Percentiles rank a stretch among this genome's conserved stretches.
Conservation (phyloP, 2,888 invertebrate species). For the Saturnia pavonia region DNA sequence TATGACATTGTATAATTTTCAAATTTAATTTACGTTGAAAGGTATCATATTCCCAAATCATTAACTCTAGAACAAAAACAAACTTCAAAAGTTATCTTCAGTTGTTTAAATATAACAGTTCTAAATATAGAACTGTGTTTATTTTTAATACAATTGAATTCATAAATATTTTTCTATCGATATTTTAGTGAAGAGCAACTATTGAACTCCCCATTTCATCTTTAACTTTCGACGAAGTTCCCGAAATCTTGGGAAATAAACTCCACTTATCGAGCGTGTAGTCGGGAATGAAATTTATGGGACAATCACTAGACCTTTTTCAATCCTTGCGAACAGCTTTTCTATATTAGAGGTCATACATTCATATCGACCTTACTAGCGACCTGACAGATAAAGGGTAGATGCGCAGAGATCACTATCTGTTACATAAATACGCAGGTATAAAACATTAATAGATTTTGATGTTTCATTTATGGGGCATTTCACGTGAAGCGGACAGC, state of each 20-base stretch:
- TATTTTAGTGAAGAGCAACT: constrained; percentile 15
- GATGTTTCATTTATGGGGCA: constrained; percentile 8
- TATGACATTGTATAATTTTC: no score
- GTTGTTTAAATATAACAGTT: no score
- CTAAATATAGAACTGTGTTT: no score
- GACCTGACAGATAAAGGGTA: constrained; percentile 30
- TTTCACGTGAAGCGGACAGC: no score
- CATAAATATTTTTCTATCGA: constrained; percentile 29
- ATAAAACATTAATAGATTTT: background rate
- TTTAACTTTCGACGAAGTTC: constrained; percentile 33
- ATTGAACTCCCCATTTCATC: constrained; percentile 23
- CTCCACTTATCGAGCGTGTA: constrained; percentile 68
- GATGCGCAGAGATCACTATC: constrained; percentile 29
- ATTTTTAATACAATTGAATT: no score
- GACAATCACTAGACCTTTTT: constrained; percentile 65
- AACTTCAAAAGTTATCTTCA: no score
- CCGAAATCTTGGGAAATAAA: constrained; percentile 72
- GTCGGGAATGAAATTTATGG: constrained; percentile 69
- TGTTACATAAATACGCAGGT: constrained; percentile 28
- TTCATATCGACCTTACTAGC: constrained; percentile 55
- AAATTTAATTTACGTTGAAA: no score
- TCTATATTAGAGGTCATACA: constrained; percentile 61
- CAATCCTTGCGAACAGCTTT: constrained; percentile 52
- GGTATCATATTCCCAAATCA: no score
- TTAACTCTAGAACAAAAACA: no score